Conservation (phyloP, 1,140 invertebrate species). For the Chironomus tepperi region DNA sequence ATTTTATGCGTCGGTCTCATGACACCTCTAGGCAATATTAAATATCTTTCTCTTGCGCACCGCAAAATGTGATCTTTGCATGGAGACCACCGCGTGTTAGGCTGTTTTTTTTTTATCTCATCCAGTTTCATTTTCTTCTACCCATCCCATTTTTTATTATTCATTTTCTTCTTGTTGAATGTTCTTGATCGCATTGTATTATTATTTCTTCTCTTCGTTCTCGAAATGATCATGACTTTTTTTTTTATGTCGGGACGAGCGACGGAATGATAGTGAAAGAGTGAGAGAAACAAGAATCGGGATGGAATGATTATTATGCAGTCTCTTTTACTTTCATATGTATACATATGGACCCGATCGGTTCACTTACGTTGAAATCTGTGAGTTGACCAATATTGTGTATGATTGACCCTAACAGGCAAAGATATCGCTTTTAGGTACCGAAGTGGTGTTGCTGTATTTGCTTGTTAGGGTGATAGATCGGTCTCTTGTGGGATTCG, state of each 20-base stretch:
- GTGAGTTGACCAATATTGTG: no score
- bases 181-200: background rate
- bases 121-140: slow-evolving; percentile 18
- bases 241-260: background rate
- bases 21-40: slow-evolving; percentile 4
- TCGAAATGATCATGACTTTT: background rate
- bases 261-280: background rate
- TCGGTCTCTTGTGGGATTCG: no score
- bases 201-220: background rate
- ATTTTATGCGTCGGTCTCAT: background rate
- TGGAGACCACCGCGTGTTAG: slow-evolving; percentile 7
- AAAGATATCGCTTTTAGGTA: no score
- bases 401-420: no score
- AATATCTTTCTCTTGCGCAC: background rate
- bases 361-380: no score
- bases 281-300: background rate
- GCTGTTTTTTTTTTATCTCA: slow-evolving; percentile 21
- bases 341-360: no score
- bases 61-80: background rate
- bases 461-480: no score
- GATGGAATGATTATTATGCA: background rate
- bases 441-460: no score
- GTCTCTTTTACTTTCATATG: background rate
- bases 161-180: slow-evolving; percentile 1
- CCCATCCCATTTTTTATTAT: background rate